Base-by-base conservation (phyloP, 1,140 invertebrate genomes). In the Delia radicum region DNA sequence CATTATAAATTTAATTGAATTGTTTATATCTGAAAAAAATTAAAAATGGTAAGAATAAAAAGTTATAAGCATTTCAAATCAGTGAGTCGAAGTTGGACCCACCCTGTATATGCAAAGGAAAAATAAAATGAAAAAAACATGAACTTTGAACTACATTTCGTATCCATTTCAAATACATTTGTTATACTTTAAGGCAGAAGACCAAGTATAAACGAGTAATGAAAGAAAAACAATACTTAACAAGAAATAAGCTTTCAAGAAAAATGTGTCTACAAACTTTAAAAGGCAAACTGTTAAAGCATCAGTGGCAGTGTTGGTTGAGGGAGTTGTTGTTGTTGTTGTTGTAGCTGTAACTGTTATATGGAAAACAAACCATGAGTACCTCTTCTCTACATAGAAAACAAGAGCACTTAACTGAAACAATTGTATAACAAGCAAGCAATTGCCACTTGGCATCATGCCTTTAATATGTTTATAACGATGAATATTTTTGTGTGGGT, bases 391-490 rank as follows among this genome's bases (percentile, higher is more conserved):
- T 55, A 55, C 63, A 67, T 69, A 37, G 65, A 69, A 33, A 69
- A 37, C 29, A 67, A 67, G 29, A 69, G 31, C 29, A 37, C 65
- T 69, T 69, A 21, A 69, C 29, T 69, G 65, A 21, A 69, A 69
- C 65, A 69, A 69, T 69, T 69, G 65, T 69, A 69, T 18, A 69
- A 69, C 65, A 69, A 69, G 65, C 31, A 69, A 37, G 3, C n/a
- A 37, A 69, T 67, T 69, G 65, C 65, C 65, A 69, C 18, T 69
- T 69, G 65, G 65, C 65, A 69, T 69, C 65, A 37, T 69, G 65
- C 65, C 65, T 33, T 69, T n/a, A 33, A 31, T 21, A 69, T 69
- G 65, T 69, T 69, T 24, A 69, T 67, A 55, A 55, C 48, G 48
- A 55, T 18, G n/a, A 55, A 24, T 55, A 21, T 18, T 55, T 55